Evolutionary conservation across 2,888 invertebrate genomes (phyloP).

Genomic region (Thymelicus sylvestris): DNA sequence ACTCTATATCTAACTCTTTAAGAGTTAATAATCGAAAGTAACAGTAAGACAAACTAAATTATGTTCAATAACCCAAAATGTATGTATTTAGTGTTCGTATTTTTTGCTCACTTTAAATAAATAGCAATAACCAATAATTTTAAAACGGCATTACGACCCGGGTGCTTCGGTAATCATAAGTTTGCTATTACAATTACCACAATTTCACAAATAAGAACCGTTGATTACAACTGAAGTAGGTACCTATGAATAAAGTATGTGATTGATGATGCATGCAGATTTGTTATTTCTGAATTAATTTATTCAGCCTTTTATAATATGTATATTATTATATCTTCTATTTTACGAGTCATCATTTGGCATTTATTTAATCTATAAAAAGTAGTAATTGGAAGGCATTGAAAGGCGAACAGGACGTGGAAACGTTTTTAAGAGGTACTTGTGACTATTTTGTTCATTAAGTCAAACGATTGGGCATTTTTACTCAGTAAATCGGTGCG

Average conservation of each 20-base stretch:
- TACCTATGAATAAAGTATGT: neutral
- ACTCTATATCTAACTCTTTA: too few species aligned
- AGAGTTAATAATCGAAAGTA: too few species aligned
- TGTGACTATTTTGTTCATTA: neutral
- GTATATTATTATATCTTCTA: neutral
- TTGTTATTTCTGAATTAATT: neutral
- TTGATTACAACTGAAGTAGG: neutral
- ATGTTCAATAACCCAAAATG: neutral
- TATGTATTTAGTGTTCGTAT: neutral
- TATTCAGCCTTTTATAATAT: neutral
- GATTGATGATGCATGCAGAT: neutral
- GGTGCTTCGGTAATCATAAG: neutral
- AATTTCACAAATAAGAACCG: neutral
- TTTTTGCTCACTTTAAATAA: conserved; percentile 2
- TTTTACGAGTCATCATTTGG: conserved; percentile 1
- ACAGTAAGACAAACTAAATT: neutral
- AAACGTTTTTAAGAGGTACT: conserved; percentile 4
- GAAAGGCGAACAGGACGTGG: conserved; percentile 12
- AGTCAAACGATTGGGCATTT: neutral
- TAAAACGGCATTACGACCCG: neutral
- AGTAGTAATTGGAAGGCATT: conserved; percentile 15
- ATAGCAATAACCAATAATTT: neutral
- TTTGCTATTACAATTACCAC: neutral
- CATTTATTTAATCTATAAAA: conserved; percentile 14
- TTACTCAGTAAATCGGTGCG: neutral